Evolutionary conservation across 2,797 vertebrate species (phyloP), one percentile per base, ranked within the genome.

Genomic region (Pelodytes ibericus): DNA sequence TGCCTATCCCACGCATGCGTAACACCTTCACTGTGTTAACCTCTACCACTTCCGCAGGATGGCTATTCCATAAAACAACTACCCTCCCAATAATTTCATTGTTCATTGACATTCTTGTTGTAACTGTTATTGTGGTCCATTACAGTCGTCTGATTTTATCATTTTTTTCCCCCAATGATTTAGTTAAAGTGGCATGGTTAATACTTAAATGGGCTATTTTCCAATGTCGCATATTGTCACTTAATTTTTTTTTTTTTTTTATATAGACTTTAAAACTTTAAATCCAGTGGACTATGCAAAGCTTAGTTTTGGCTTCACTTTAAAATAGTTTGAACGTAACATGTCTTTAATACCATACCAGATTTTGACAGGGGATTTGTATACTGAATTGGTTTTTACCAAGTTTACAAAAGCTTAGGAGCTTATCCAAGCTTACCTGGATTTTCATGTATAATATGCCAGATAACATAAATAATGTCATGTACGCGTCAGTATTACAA

Each of bases 361-460:
- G 70, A 80, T 13, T 36, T 82, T 80, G 31, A 62, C 58, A 64
- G 57, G 41, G 68, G 79, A 79, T 81, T 72, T 79, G 69, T 71
- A 76, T 79, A 62, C 16, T 31, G 49, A 74, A 57, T 74, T 68
- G 16, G 20, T 18, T 41, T 44, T 81, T 81, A 71, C 56, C 63
- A 71, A 75, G 15, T 83, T 85, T 77, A 60, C 81, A 80, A 72
- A 36, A 61, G 36, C 71, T 82, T 84, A 80, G 76, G 70, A 79
- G 73, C 82, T 82, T 84, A 71, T 77, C 66, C 63, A 65, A 64
- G 81, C 79, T 81, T 84, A 82, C 71, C 24, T 56, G 56, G 65
- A 49, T 22, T 68, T 83, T 62, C 57, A 47, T 3, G 64, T 79
- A n/a, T 1, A 13, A 64, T 79, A 30, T 60, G 64, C 5, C 62